Evolutionary conservation across 2,797 vertebrate species (phyloP), one percentile per base, ranked within the genome.

Genomic region (Babyrousa celebensis): DNA sequence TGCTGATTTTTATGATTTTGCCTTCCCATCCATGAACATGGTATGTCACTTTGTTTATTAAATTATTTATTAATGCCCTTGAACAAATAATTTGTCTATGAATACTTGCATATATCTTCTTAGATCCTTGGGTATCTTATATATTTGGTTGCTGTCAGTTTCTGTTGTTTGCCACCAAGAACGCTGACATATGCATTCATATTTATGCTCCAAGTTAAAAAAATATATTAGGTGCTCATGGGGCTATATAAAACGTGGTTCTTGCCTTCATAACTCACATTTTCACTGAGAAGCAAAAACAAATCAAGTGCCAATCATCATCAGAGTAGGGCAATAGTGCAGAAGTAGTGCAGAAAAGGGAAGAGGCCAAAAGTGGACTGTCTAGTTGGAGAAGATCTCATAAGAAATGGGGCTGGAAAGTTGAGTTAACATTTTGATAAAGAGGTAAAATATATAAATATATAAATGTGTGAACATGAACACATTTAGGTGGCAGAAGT

Each of bases 181-280:
- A 83, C 27, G 43, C 36, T 88, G n/a, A 71, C 5, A 7, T 25
- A 43, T 78, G 12, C 54, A 52, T 79, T 94, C n/a, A 75, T 58
- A 80, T 94, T 78, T 92, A 65, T 93, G 58, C 16, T 83, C 52
- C 48, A 43, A 79, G 75, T 85, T 87, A 80, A 84, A 96, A 84
- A 96, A 85, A 71, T 83, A 18, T 48, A 48, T 52, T 90, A 17
- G 20, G 6, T 84, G n/a, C 14, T 84, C 3, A 60, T 36, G 18
- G 14, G 3, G 3, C 14, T 77, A 2, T 79, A 6, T 88, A 75
- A 77, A 62, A 70, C 60, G 65, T 9, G 91, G 36, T 62, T 94
- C 32, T 77, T 88, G 12, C 58, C 60, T 91, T 75, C 94, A 12
- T 17, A 67, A 65, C 29, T 96, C 60, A 70, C 17, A 29, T 43